Evolutionary conservation across 1,140 invertebrate species (phyloP).

Genomic region (Eufriesea mexicana): DNA sequence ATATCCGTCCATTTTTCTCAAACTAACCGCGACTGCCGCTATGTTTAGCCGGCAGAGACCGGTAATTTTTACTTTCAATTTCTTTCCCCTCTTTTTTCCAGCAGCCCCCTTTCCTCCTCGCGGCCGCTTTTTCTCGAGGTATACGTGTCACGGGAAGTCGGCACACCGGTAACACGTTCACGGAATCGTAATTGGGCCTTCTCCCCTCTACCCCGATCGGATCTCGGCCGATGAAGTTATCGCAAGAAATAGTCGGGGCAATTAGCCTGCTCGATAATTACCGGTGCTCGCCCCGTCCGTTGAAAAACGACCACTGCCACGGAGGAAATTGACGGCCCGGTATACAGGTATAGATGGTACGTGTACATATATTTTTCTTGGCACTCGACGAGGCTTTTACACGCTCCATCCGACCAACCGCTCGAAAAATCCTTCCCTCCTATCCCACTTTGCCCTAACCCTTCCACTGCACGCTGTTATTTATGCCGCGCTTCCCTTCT

Average conservation of each 20-base stretch:
- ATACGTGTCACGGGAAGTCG: background rate
- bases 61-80: conserved; percentile 32
- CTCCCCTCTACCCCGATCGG: background rate
- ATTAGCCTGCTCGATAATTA: conserved; percentile 39
- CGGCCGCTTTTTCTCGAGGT: background rate
- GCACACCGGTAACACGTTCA: background rate
- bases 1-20: conserved; percentile 33
- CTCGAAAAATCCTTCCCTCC: background rate
- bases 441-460: background rate
- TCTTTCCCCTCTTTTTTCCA: no score
- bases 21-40: background rate
- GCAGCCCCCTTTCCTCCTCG: background rate
- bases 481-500: background rate
- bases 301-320: background rate
- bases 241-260: conserved; percentile 26
- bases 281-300: background rate
- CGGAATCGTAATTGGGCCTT: conserved; percentile 23
- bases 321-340: background rate
- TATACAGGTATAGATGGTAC: background rate
- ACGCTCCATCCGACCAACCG: background rate
- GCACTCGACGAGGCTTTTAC: background rate
- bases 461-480: background rate
- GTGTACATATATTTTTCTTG: conserved; percentile 10
- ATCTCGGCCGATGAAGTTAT: conserved; percentile 32
- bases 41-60: background rate